phyloP scores from a whole-genome alignment of 2,113 vertebrate genomes.

The Symphodus melops region DNA sequence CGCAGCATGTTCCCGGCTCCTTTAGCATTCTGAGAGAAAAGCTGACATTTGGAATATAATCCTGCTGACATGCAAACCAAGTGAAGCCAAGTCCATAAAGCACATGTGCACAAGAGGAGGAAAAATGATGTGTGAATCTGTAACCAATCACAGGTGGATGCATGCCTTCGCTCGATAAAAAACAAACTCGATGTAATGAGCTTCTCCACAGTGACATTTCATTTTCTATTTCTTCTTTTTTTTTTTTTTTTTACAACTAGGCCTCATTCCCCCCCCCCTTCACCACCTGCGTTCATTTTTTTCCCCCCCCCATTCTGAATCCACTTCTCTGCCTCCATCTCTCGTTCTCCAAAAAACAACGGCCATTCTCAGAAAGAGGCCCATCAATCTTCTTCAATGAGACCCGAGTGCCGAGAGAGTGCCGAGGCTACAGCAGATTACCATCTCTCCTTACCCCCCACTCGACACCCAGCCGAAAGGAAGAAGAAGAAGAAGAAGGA shows the following conservation, averaged over 20 bases:
- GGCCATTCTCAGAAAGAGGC: conserved; percentile 67
- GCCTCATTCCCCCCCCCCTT: conserved; percentile 22
- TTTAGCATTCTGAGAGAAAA: conserved; percentile 61
- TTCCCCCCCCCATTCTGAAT: conserved; percentile 64
- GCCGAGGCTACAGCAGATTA: conserved; percentile 76
- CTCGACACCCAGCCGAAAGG: conserved; percentile 52
- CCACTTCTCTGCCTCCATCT: conserved; percentile 47
- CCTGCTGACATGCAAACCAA: conserved; percentile 59
- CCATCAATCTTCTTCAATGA: conserved; percentile 80
- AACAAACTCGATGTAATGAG: conserved; percentile 63
- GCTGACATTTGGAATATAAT: conserved; percentile 70
- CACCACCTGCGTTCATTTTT: conserved; percentile 28
- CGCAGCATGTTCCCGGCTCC: conserved; percentile 16
- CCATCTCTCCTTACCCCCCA: conserved; percentile 70
- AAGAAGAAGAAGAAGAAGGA: not conserved
- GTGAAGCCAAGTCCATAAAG: conserved; percentile 40
- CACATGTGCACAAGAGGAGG: conserved; percentile 12
- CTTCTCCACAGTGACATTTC: conserved; percentile 64
- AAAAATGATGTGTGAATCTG: conserved; percentile 21
- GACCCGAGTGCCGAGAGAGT: conserved; percentile 63
- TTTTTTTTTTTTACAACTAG: conserved; percentile 36
- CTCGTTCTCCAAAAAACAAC: conserved; percentile 74
- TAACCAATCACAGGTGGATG: conserved; percentile 57
- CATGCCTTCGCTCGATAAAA: conserved; percentile 55
- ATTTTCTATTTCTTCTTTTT: conserved; percentile 36